A percentile compares a stretch with the other conserved stretches of the same genome.
These are phyloP conservation scores for Sebastes minor DNA, from an alignment of 2,797 vertebrate species.

Conservation along the genomic window DNA sequence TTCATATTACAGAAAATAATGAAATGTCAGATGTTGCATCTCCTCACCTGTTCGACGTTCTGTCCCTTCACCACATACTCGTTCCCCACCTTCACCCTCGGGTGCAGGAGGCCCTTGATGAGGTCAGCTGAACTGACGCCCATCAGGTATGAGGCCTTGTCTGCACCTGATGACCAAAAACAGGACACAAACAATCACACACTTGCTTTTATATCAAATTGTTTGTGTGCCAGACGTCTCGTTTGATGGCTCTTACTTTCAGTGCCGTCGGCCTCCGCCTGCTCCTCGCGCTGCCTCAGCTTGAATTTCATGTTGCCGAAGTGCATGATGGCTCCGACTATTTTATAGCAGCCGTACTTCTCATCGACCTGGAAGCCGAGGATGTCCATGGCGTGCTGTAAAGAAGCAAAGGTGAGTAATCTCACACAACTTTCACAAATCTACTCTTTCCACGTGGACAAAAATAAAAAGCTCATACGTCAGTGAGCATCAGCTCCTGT, in stretches of 20 bases:
- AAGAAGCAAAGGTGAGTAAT: background rate
- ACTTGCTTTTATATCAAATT: background rate
- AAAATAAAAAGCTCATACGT: slow-evolving; percentile 78
- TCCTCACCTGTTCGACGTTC: slow-evolving; percentile 92
- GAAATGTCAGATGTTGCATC: background rate
- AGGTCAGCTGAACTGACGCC: slow-evolving; percentile 94
- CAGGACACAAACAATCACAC: background rate
- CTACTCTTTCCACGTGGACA: background rate
- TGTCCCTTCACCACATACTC: slow-evolving; percentile 95
- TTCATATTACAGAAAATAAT: background rate
- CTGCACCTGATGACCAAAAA: slow-evolving; percentile 83
- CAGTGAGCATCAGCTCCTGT: slow-evolving; percentile 90
- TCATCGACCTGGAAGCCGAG: slow-evolving; percentile 90
- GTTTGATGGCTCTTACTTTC: slow-evolving; percentile 84
- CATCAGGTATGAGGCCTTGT: slow-evolving; percentile 96
- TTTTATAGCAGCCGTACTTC: slow-evolving; percentile 94
- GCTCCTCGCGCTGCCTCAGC: slow-evolving; percentile 93
- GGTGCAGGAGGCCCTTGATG: slow-evolving; percentile 94
- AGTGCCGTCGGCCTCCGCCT: slow-evolving; percentile 92
- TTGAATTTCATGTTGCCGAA: slow-evolving; percentile 99
- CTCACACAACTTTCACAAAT: background rate
- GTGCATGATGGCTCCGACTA: slow-evolving; percentile 94
- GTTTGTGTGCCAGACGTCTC: background rate
- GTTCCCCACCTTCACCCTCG: slow-evolving; percentile 93
- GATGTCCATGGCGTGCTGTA: slow-evolving; percentile 93